phyloP scores from a whole-genome alignment of 1,140 invertebrate species.

The Neuroterus valhalla region DNA sequence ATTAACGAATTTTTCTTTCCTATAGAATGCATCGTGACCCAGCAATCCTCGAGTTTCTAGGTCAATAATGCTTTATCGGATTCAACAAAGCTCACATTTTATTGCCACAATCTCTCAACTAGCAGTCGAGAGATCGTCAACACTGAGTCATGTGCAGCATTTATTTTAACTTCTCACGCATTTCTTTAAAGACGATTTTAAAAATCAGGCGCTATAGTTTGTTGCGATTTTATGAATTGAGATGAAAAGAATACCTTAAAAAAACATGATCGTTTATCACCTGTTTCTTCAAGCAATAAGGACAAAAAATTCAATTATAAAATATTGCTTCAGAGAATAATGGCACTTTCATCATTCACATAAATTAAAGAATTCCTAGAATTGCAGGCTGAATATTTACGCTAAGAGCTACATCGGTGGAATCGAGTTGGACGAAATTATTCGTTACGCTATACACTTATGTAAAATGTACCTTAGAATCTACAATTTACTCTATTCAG shows the following conservation, averaged over 20 bases:
- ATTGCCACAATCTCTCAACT: not conserved
- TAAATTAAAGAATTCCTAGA: no score
- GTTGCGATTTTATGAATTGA: not conserved
- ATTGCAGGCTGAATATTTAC: no score
- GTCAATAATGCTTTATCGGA: not conserved
- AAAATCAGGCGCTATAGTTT: not conserved
- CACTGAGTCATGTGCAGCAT: not conserved
- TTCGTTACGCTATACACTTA: no score
- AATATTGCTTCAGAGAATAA: no score
- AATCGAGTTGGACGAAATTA: no score
- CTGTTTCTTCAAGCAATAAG: no score
- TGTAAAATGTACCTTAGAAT: no score
- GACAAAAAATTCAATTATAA: no score
- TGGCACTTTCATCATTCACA: no score
- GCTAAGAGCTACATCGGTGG: no score
- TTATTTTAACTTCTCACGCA: not conserved
- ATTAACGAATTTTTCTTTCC: slow-evolving; percentile 7
- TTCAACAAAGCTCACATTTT: not conserved
- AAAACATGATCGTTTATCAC: no score
- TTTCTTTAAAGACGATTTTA: not conserved
- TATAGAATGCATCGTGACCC: not conserved
- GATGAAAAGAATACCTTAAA: not conserved
- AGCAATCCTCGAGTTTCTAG: not conserved
- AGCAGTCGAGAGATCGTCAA: not conserved
- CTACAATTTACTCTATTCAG: no score